Conservation (phyloP, 2,888 invertebrate genomes). For the Ormia ochracea region DNA sequence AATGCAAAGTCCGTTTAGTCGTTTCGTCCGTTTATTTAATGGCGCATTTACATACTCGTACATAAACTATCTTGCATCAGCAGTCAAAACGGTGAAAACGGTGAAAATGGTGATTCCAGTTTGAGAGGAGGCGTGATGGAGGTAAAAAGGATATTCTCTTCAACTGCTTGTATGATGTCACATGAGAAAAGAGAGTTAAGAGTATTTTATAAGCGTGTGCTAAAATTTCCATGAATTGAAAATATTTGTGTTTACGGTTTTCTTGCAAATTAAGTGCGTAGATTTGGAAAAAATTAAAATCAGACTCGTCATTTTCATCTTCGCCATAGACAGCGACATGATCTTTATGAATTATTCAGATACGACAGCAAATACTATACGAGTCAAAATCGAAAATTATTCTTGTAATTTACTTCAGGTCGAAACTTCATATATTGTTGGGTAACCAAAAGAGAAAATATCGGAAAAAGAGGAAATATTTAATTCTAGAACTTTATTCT, state of each 20-base stretch:
- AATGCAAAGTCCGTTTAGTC: slow-evolving; percentile 67
- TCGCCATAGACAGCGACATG: background rate
- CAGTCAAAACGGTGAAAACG: background rate
- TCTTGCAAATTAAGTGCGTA: background rate
- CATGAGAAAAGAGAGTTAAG: background rate
- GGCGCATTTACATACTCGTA: no score
- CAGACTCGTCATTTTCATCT: slow-evolving; percentile 26
- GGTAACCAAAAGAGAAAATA: no score
- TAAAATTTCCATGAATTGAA: background rate
- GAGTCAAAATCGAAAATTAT: background rate
- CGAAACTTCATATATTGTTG: no score
- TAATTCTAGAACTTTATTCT: no score
- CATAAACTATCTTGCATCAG: slow-evolving; percentile 22
- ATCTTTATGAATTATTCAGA: slow-evolving; percentile 58
- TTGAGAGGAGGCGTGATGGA: slow-evolving; percentile 23
- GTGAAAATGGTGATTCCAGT: background rate
- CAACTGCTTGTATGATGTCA: background rate
- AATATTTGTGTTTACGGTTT: background rate
- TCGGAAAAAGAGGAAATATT: no score
- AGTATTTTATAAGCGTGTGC: background rate
- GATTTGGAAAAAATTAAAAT: background rate
- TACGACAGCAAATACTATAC: background rate
- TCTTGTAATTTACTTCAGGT: no score
- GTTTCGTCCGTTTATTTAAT: slow-evolving; percentile 54
- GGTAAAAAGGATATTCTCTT: slow-evolving; percentile 38